Base-by-base conservation (phyloP, 2,888 invertebrate genomes). In the Physocephala rufipes region DNA sequence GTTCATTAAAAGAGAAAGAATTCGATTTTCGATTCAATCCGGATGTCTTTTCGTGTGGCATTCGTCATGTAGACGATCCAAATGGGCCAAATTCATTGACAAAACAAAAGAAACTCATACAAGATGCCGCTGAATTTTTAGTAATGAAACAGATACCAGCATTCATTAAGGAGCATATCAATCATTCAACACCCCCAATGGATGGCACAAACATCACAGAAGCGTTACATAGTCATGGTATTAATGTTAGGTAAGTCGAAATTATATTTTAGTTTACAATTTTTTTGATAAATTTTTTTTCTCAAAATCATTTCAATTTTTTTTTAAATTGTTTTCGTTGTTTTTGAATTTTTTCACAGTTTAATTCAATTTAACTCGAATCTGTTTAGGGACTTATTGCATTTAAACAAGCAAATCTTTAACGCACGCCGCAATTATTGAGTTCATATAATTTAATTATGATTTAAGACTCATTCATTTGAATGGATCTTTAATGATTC, bases 21-120 rank as follows among this genome's bases (percentile, higher is more conserved):
- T 98, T 99, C 86, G 97, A 96, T 85, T 94, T 99, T 76, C 91
- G 97, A 74, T 99, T 99, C 87, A 99, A 99, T 88, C 97, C 99
- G 0, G 99, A 99, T 87, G 96, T 98, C 74, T 99, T 95, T 87
- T 98, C 98, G 13, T 94, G 95, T 0, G 96, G 96, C 68, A 97
- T 99, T 73, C 90, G 89, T 71, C 97, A 98, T 87, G 89, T 90
- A 21, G 91, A 93, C 78, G 79, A 81, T 5, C 88, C 91, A 24
- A 90, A 91, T 81, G 90, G 91, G 81, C 88, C 90, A 71, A 90
- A 91, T 78, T 89, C 89, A 51, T 87, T 96, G 67, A 89, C 91
- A 75, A 93, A 93, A 82, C 97, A 99, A 85, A 90, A 95, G 71
- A 93, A 95, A 77, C 89, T 98, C 9, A 95, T 99, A 2, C 94